Evolutionary conservation across 2,113 vertebrate species (phyloP), one percentile per base, ranked within the genome.

Genomic region (Oryzias celebensis): DNA sequence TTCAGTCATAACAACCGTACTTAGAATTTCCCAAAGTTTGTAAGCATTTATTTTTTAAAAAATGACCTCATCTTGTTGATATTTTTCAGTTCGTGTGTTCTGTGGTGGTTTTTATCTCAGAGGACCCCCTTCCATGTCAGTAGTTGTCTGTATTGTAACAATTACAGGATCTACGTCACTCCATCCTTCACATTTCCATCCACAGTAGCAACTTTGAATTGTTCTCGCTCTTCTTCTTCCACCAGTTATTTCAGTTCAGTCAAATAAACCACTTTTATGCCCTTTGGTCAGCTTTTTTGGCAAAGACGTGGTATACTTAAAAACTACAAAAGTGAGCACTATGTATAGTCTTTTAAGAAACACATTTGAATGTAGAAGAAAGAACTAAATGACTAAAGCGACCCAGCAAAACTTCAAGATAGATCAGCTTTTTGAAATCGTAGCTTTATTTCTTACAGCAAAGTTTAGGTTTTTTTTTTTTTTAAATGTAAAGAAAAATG

Each of bases 91-190:
- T 17, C 26, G 44, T 75, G 65, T 1, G 5, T 72, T 13, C 48
- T 66, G 69, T 77, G 53, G 48, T 62, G 42, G 68, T 57, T 46
- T 78, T 81, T 54, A 68, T 71, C 69, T 61, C 71, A 70, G 58
- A 14, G 72, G 62, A 62, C 46, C 48, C 60, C 68, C 46, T 59
- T 20, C 15, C 24, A 26, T 28, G 71, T 62, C 65, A 50, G 20
- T 66, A n/a, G 58, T 62, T 53, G 43, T 56, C 45, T 18, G 1
- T 63, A 73, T 53, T 81, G 59, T 56, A 89, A 92, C 91, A 92
- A 91, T 91, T 20, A 77, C 91, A 91, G 91, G 91, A 92, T 88
- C 81, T 75, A 71, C 74, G 78, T 80, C 85, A 50, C 53, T 42
- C 73, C 43, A 73, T 80, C 83, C 81, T 77, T 67, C 62, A 59